Evolutionary conservation across 2,888 invertebrate genomes (phyloP).

Genomic region (Coecobrya sp.): DNA sequence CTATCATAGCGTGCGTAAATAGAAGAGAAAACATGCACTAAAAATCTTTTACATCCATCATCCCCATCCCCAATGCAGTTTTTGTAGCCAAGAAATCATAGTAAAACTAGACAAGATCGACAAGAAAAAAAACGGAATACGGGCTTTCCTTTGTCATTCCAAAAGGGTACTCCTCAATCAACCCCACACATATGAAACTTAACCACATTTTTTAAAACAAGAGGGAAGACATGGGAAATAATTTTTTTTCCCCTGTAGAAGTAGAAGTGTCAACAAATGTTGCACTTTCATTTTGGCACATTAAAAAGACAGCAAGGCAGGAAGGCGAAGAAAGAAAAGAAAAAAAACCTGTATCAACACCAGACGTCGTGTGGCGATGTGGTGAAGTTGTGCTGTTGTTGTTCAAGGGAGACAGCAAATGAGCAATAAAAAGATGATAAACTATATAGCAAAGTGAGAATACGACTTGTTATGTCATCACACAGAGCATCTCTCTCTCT

Average conservation of each 20-base stretch:
- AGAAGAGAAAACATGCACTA: neutral
- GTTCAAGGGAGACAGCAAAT: conserved; percentile 30
- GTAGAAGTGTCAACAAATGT: neutral
- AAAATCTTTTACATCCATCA: neutral
- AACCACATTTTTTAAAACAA: too few species aligned
- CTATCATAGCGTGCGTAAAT: neutral
- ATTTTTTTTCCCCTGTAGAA: neutral
- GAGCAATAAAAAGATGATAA: conserved; percentile 39
- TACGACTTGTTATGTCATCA: conserved; percentile 46
- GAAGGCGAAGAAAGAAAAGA: neutral
- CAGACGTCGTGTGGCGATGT: neutral
- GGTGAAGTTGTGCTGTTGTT: neutral
- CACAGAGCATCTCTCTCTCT: neutral
- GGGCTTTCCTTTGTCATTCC: too few species aligned
- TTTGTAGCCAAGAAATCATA: too few species aligned
- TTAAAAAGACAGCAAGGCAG: neutral
- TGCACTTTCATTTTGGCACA: neutral
- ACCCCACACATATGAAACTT: too few species aligned
- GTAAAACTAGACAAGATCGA: too few species aligned
- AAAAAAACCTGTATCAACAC: neutral
- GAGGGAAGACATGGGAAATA: neutral
- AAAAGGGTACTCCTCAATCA: too few species aligned
- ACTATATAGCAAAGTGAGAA: conserved; percentile 24
- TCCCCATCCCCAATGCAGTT: neutral
- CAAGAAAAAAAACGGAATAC: too few species aligned